These are phyloP conservation scores for Alethe castanea DNA, from an alignment of 2,113 vertebrate species.

Conservation along the genomic window DNA sequence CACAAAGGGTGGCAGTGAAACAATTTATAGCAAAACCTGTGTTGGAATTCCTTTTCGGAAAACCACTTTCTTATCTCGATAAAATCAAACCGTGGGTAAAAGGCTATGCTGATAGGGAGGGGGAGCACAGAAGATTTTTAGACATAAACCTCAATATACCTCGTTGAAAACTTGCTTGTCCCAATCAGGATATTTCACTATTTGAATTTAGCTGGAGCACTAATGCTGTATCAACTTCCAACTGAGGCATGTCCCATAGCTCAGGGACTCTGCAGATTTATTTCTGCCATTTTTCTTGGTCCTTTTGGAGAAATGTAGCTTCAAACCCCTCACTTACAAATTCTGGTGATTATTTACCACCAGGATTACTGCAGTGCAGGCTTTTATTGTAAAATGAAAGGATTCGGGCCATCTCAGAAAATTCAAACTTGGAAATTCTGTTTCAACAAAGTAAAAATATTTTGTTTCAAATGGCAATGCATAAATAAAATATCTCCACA, in stretches of 20 bases:
- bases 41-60: neutral
- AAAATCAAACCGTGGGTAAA: neutral
- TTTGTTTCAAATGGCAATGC: neutral
- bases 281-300: neutral
- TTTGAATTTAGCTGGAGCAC: neutral
- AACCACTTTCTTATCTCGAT: neutral
- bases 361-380: neutral
- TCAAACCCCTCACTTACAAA: neutral
- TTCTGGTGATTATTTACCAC: neutral
- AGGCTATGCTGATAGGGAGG: neutral
- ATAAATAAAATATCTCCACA: neutral
- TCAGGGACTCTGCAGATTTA: neutral
- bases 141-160: neutral
- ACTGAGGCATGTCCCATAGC: rapidly evolving
- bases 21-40: neutral
- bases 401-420: rapidly evolving
- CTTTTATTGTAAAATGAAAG: neutral
- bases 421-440: neutral
- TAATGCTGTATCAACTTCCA: neutral
- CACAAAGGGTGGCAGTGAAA: neutral
- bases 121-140: neutral
- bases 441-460: neutral
- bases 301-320: neutral
- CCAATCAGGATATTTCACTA: neutral
- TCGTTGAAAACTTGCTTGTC: neutral